Percentiles rank a stretch among this genome's conserved stretches.
phyloP scores from a whole-genome alignment of 2,113 vertebrate species.

The Austrofundulus limnaeus region DNA sequence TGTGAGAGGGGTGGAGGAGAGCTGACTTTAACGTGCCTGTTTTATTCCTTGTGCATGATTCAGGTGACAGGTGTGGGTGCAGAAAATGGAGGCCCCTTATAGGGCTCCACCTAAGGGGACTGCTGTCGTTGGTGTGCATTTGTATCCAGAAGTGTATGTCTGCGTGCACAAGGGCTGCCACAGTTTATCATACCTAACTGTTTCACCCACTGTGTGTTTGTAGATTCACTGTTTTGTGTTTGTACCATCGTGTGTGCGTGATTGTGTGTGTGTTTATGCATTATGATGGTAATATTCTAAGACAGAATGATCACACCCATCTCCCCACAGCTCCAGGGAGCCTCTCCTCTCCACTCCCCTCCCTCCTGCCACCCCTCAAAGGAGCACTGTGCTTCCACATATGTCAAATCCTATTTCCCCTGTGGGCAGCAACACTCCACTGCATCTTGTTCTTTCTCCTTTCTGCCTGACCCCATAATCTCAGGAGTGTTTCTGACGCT shows the following conservation, averaged over 20 bases:
- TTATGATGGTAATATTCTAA: conserved; percentile 59
- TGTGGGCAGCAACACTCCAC: conserved; percentile 52
- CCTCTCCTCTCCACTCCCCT: conserved; percentile 45
- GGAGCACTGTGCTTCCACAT: conserved; percentile 65
- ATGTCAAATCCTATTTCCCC: conserved; percentile 68
- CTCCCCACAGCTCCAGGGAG: conserved; percentile 60
- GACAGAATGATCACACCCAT: conserved; percentile 74
- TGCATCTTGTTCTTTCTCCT: conserved; percentile 30
- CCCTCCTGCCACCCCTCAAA: conserved; percentile 31
- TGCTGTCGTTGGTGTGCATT: conserved; percentile 22
- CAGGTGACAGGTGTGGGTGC: conserved; percentile 72
- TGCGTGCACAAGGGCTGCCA: conserved; percentile 21
- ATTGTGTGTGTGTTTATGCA: conserved; percentile 15
- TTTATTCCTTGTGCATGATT: conserved; percentile 52
- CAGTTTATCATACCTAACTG: conserved; percentile 32
- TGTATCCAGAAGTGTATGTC: conserved; percentile 28
- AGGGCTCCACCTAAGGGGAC: conserved; percentile 55
- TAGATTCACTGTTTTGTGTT: conserved; percentile 16
- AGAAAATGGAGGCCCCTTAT: conserved; percentile 67
- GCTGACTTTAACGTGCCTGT: conserved; percentile 46
- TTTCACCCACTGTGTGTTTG: conserved; percentile 42
- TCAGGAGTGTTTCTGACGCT: conserved; percentile 11
- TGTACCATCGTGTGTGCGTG: not conserved
- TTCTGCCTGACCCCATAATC: conserved; percentile 16
- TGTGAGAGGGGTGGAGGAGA: conserved; percentile 21